Conservation (phyloP, 2,113 vertebrate species). For the Mesocricetus auratus region DNA sequence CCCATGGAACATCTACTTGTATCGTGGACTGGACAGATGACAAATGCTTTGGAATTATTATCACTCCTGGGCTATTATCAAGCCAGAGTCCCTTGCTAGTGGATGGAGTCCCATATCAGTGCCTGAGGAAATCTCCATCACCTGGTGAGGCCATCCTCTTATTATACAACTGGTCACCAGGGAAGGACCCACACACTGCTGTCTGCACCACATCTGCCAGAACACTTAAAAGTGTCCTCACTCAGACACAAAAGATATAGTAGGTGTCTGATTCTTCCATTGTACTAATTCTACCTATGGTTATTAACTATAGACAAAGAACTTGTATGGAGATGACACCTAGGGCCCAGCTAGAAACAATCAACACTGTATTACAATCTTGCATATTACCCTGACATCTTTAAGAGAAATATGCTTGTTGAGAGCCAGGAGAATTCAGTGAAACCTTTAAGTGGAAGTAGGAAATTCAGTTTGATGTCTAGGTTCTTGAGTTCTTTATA, state of each 20-base stretch:
- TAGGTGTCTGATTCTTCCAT: neutral
- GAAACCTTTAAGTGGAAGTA: neutral
- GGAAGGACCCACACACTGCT: neutral
- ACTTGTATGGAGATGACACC: neutral
- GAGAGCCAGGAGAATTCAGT: neutral
- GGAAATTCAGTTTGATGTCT: neutral
- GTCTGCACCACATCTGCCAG: neutral
- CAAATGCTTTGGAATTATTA: neutral
- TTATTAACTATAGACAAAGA: neutral
- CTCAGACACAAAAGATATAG: neutral
- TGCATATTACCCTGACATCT: neutral
- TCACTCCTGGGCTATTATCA: neutral
- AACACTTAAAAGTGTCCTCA: neutral
- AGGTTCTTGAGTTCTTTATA: no score
- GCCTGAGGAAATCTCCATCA: neutral
- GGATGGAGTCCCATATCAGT: neutral
- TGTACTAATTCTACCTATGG: no score
- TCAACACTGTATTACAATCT: neutral
- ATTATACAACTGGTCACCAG: neutral
- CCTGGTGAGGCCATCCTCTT: rapidly evolving
- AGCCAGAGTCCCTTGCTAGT: neutral
- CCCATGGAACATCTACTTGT: neutral
- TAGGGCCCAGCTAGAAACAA: neutral
- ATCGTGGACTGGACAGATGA: neutral
- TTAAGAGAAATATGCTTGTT: neutral